phyloP scores from a whole-genome alignment of 2,113 vertebrate species.

The Sinocyclocheilus maitianheensis region DNA sequence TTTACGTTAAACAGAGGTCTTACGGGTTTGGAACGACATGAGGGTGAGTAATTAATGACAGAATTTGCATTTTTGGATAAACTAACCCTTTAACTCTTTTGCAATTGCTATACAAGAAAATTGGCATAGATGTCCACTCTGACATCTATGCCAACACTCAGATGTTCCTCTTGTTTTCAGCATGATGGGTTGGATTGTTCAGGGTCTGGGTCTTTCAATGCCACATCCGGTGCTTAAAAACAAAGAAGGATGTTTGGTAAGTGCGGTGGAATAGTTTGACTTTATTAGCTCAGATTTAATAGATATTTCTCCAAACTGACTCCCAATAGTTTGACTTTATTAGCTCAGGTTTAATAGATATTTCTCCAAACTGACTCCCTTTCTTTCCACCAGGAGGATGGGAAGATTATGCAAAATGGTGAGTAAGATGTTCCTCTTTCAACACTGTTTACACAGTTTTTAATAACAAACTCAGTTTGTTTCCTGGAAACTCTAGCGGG shows the following conservation, averaged over 20 bases:
- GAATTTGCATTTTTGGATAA: no score
- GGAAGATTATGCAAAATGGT: conserved; percentile 41
- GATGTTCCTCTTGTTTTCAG: conserved; percentile 64
- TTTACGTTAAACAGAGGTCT: no score
- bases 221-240: conserved; percentile 79
- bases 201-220: conserved; percentile 83
- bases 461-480: conserved; percentile 1
- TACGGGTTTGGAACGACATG: no score
- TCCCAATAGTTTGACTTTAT: neutral
- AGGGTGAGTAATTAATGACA: neutral
- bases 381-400: conserved; percentile 37
- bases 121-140: conserved; percentile 26
- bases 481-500: neutral
- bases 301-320: neutral
- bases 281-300: neutral
- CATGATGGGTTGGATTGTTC: conserved; percentile 82
- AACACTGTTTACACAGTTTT: conserved; percentile 5
- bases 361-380: neutral
- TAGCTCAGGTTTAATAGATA: neutral
- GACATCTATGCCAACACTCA: no score
- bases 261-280: neutral
- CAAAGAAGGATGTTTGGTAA: conserved; percentile 65
- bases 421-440: conserved; percentile 8
- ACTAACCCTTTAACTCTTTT: neutral
- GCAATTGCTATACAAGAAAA: no score